A percentile compares a stretch with the other conserved stretches of the same genome.
Conservation (phyloP, 2,797 vertebrate genomes). For the Myripristis murdjan region DNA sequence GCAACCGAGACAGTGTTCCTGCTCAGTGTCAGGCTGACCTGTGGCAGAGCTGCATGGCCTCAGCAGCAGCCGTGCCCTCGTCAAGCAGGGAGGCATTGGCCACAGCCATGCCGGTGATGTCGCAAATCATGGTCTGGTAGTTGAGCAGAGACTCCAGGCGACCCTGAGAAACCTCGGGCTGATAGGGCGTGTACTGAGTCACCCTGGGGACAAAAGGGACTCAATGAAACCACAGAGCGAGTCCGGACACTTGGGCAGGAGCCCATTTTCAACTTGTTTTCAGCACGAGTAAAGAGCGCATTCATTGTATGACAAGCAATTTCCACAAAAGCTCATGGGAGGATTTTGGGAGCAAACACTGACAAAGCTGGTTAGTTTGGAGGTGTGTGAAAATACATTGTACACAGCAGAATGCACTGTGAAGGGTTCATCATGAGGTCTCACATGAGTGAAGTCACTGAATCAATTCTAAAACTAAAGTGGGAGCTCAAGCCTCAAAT, state of each 20-base stretch:
- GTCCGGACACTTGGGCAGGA: conserved; percentile 37
- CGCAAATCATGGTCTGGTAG: conserved; percentile 98
- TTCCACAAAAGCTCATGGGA: neutral
- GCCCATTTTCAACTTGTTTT: conserved; percentile 42
- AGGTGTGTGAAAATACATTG: conserved; percentile 37
- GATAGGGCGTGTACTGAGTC: conserved; percentile 98
- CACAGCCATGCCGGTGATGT: conserved; percentile 94
- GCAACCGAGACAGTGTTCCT: neutral
- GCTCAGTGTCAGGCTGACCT: conserved; percentile 83
- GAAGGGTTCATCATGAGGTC: conserved; percentile 22
- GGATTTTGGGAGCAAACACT: conserved; percentile 16
- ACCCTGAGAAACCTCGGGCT: conserved; percentile 97
- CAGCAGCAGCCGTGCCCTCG: conserved; percentile 96
- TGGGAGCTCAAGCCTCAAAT: conserved; percentile 16
- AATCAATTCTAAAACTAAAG: neutral
- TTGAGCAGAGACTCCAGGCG: conserved; percentile 97
- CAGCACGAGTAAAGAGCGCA: conserved; percentile 50
- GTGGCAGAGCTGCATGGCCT: conserved; percentile 98
- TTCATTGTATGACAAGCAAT: neutral
- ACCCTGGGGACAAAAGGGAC: conserved; percentile 85
- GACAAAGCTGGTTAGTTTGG: conserved; percentile 16
- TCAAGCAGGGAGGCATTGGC: conserved; percentile 96
- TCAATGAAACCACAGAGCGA: conserved; percentile 32
- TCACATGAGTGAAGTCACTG: conserved; percentile 23
- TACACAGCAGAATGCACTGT: conserved; percentile 16